Evolutionary conservation across 2,113 vertebrate genomes (phyloP).

Genomic region (Eclectus roratus): DNA sequence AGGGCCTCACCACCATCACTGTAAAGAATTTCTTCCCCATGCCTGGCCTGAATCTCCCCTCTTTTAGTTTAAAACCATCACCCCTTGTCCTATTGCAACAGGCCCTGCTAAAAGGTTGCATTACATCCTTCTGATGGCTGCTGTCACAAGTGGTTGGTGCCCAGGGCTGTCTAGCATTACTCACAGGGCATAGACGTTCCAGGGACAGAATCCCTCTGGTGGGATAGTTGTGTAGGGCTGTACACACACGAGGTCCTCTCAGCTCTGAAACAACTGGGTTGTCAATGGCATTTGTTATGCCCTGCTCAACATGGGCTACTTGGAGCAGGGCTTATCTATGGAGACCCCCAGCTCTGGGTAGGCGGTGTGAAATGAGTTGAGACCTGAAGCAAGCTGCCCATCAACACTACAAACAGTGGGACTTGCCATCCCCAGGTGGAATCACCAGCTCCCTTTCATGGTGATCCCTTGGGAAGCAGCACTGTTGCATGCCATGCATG

Average conservation of each 20-base stretch:
- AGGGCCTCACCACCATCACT: not conserved
- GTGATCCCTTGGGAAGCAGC: not conserved
- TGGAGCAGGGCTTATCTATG: not conserved
- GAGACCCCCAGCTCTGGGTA: too few relatives aligned
- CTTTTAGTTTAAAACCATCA: not conserved
- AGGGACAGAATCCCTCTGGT: not conserved
- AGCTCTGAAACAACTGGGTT: not conserved
- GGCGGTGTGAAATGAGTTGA: not conserved
- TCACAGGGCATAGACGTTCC: not conserved
- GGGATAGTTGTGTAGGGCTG: not conserved
- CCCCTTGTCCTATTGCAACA: not conserved
- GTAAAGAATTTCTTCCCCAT: not conserved
- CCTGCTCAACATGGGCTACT: not conserved
- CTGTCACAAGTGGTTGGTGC: not conserved
- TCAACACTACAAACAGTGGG: accelerated
- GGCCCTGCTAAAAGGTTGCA: not conserved
- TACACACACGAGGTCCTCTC: not conserved
- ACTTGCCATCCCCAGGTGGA: not conserved
- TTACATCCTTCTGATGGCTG: not conserved
- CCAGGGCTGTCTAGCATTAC: not conserved
- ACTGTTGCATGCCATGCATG: accelerated
- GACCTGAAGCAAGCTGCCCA: not conserved
- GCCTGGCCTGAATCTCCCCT: not conserved
- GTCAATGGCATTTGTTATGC: not conserved
- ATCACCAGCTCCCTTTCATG: not conserved